phyloP scores from a whole-genome alignment of 2,797 vertebrate species.

The Sebastes itinus region DNA sequence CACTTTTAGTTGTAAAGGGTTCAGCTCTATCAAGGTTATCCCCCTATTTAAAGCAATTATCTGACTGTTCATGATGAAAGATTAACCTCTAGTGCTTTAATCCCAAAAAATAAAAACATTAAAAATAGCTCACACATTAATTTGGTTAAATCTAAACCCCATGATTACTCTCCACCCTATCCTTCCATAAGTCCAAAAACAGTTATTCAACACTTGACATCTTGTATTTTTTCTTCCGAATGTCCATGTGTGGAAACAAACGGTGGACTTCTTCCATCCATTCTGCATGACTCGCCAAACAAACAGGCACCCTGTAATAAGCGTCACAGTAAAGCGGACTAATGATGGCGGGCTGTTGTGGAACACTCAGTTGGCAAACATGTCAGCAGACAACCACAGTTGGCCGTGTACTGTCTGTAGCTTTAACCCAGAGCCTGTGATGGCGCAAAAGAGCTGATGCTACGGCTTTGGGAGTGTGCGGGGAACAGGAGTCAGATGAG shows the following conservation, averaged over 20 bases:
- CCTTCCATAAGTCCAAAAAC: background rate
- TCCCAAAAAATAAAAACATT: background rate
- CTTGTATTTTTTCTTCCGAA: background rate
- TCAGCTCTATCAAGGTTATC: conserved; percentile 30
- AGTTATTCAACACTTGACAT: background rate
- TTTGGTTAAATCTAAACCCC: background rate
- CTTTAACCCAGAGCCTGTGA: conserved; percentile 33
- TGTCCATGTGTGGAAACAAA: background rate
- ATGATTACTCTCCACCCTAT: background rate
- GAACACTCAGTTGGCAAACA: conserved; percentile 19
- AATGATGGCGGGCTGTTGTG: conserved; percentile 17
- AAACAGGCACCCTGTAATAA: conserved; percentile 3
- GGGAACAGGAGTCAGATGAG: conserved; percentile 62
- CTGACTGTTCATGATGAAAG: conserved; percentile 17
- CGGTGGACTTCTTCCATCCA: background rate
- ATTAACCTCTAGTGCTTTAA: conserved; percentile 5
- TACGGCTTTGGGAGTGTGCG: conserved; percentile 32
- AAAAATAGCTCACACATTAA: background rate
- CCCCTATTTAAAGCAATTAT: background rate
- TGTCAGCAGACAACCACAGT: conserved; percentile 39
- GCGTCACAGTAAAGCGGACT: conserved; percentile 8
- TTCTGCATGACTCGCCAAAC: background rate
- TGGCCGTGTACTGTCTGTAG: conserved; percentile 19
- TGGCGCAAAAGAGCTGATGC: conserved; percentile 60
- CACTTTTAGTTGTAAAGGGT: background rate